These are phyloP conservation scores for Mormyrus lacerda DNA, from an alignment of 2,113 vertebrate genomes.

Conservation along the genomic window DNA sequence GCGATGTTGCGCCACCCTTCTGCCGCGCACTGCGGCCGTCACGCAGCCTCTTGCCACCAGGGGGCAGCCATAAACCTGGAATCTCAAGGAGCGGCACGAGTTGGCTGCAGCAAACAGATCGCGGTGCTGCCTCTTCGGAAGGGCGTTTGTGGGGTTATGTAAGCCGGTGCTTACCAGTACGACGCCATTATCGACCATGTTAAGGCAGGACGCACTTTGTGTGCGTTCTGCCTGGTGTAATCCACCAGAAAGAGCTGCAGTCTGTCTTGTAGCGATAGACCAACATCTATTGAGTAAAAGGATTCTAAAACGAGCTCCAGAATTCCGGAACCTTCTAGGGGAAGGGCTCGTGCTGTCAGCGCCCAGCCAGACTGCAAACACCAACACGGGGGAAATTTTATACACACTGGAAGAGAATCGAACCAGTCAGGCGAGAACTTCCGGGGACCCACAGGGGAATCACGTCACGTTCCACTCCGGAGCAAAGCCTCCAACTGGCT, in stretches of 20 bases:
- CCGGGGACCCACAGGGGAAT: background rate
- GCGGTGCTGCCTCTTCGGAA: background rate
- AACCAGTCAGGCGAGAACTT: background rate
- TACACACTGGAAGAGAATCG: background rate
- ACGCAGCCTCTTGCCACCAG: slow-evolving; percentile 24
- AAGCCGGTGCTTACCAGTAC: background rate
- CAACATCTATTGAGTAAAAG: background rate
- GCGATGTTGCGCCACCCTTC: background rate
- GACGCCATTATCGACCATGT: background rate
- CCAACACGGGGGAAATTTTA: background rate
- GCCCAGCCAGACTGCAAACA: background rate
- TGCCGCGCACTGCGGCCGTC: background rate
- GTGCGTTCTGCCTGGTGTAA: background rate
- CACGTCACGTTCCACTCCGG: background rate
- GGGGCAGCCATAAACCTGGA: slow-evolving; percentile 32
- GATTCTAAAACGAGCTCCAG: background rate
- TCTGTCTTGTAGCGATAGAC: background rate
- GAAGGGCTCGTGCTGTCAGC: background rate
- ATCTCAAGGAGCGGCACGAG: background rate
- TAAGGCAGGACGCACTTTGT: background rate
- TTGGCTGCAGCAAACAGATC: slow-evolving; percentile 2
- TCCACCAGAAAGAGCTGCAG: background rate
- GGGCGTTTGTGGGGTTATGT: background rate
- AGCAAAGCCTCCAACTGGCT: background rate
- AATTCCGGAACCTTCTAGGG: background rate